These are phyloP conservation scores for Rhamnusium bicolor DNA, from an alignment of 2,888 invertebrate species.

Conservation along the genomic window DNA sequence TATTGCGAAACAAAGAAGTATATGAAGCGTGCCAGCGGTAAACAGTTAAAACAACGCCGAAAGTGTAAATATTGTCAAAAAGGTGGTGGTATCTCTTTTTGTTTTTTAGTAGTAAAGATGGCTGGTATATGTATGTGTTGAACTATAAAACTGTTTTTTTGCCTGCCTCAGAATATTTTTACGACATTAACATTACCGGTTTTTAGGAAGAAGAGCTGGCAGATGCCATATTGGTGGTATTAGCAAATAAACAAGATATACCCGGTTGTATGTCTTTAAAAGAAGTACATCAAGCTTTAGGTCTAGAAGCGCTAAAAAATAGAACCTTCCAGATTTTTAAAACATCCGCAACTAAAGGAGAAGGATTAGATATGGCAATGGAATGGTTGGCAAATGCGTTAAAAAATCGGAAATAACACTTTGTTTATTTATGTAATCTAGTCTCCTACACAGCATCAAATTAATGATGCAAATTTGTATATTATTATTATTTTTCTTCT, in stretches of 20 bases:
- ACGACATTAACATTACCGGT: background rate
- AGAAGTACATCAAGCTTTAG: slow-evolving; percentile 97
- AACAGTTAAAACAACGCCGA: too few relatives aligned
- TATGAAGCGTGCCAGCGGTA: too few relatives aligned
- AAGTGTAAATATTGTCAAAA: too few relatives aligned
- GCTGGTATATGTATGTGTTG: too few relatives aligned
- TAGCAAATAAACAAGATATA: slow-evolving; percentile 99
- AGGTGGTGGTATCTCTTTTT: too few relatives aligned
- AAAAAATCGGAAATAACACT: slow-evolving; percentile 88
- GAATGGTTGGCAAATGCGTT: slow-evolving; percentile 97
- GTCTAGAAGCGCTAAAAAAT: slow-evolving; percentile 94
- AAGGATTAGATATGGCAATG: slow-evolving; percentile 99
- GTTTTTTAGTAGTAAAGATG: too few relatives aligned
- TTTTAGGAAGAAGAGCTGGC: slow-evolving; percentile 95
- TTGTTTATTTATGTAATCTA: slow-evolving; percentile 53
- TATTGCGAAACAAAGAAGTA: too few relatives aligned
- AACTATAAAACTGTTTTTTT: too few relatives aligned
- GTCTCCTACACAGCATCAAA: slow-evolving; percentile 48
- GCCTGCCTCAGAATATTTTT: too few relatives aligned
- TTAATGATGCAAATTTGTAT: slow-evolving; percentile 33
- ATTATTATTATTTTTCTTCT: slow-evolving; percentile 37
- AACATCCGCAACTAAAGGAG: slow-evolving; percentile 98
- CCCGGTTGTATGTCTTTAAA: slow-evolving; percentile 97
- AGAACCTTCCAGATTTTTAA: slow-evolving; percentile 99
- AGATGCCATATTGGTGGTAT: slow-evolving; percentile 94